Evolutionary conservation across 2,797 vertebrate species (phyloP).

Genomic region (Synanceia verrucosa): DNA sequence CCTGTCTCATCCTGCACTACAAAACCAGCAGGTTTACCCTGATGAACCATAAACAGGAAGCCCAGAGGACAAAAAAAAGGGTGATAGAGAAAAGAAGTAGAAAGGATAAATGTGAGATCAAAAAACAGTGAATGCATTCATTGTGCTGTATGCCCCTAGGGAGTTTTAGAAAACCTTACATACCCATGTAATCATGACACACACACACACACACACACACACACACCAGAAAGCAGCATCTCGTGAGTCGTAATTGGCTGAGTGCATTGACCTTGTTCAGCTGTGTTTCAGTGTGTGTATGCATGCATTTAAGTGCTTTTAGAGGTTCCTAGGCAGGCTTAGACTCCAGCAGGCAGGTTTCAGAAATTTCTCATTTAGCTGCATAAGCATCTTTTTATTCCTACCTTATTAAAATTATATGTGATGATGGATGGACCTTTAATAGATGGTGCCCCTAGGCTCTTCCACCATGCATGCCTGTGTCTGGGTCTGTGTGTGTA

Average conservation of each 20-base stretch:
- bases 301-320: conserved; percentile 49
- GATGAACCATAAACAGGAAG: conserved; percentile 1
- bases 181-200: conserved; percentile 49
- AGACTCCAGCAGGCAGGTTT: conserved; percentile 34
- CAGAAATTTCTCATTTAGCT: conserved; percentile 59
- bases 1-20: neutral
- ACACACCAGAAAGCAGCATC: conserved; percentile 25
- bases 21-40: conserved; percentile 7
- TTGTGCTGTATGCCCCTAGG: conserved; percentile 37
- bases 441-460: conserved; percentile 65
- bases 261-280: conserved; percentile 53
- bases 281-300: conserved; percentile 22
- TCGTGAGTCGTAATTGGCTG: conserved; percentile 46
- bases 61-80: conserved; percentile 17
- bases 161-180: conserved; percentile 45
- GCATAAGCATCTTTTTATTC: conserved; percentile 70
- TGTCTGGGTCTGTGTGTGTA: conserved; percentile 13
- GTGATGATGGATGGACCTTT: conserved; percentile 73
- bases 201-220: neutral
- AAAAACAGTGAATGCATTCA: conserved; percentile 50
- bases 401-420: conserved; percentile 71
- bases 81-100: conserved; percentile 17
- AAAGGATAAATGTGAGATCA: conserved; percentile 43
- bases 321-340: conserved; percentile 40
- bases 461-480: conserved; percentile 28